Conservation (phyloP, 2,113 vertebrate species). For the Elephas maximus region DNA sequence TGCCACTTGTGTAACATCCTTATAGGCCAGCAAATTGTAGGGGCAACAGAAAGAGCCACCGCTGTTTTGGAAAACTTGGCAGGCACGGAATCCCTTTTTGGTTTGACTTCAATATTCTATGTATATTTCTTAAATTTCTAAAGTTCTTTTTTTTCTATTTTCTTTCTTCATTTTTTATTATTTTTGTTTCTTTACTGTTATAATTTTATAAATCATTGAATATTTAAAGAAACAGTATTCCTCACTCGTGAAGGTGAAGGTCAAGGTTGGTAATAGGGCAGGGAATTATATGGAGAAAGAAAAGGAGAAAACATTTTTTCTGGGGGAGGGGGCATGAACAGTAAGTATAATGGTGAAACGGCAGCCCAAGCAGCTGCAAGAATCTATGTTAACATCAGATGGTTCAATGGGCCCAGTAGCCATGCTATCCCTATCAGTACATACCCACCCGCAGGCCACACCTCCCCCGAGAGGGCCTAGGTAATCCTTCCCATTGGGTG, state of each 20-base stretch:
- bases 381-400: not conserved
- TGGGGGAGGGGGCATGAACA: not conserved
- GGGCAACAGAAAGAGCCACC: not conserved
- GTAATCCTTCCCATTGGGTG: not conserved
- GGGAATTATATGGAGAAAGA: not conserved
- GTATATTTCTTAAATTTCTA: not conserved
- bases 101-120: not conserved
- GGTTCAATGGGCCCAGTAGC: not conserved
- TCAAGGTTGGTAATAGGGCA: not conserved
- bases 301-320: not conserved
- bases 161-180: not conserved
- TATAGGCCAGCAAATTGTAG: rapidly evolving
- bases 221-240: not conserved
- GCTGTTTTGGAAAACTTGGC: not conserved
- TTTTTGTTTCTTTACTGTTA: not conserved
- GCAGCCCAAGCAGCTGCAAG: not conserved
- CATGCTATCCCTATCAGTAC: not conserved
- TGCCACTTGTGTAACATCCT: not conserved
- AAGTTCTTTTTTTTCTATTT: not conserved
- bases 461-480: not conserved
- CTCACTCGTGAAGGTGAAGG: not conserved
- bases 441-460: not conserved
- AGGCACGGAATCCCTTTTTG: not conserved
- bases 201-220: not conserved
- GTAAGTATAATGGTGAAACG: not conserved